These are phyloP conservation scores for Sylvietta virens DNA, from an alignment of 2,113 vertebrate species.

Conservation along the genomic window DNA sequence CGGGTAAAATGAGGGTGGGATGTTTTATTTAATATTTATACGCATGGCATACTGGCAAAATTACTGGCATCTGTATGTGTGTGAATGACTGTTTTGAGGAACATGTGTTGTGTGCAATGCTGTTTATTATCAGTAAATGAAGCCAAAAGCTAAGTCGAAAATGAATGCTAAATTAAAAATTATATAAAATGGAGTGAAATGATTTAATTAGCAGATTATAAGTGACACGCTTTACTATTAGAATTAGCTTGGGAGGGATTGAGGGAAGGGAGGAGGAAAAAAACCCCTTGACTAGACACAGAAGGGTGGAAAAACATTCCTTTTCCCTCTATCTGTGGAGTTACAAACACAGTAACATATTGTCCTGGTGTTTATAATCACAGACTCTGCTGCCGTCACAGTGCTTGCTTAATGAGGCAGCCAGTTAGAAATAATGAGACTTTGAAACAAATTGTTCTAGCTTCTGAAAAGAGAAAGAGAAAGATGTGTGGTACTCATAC, in stretches of 20 bases:
- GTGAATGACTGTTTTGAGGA: constrained; percentile 71
- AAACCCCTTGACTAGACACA: constrained; percentile 8
- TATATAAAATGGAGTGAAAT: constrained; percentile 79
- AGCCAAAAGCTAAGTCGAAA: constrained; percentile 82
- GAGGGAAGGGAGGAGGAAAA: not conserved
- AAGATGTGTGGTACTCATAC: not conserved
- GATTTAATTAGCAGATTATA: constrained; percentile 81
- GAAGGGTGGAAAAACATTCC: constrained; percentile 50
- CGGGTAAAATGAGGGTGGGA: constrained; percentile 68
- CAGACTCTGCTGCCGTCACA: constrained; percentile 52
- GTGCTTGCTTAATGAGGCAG: constrained; percentile 65
- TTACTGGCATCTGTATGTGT: constrained; percentile 74
- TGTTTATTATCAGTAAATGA: constrained; percentile 83
- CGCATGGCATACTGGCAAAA: constrained; percentile 69
- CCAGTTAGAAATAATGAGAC: constrained; percentile 62
- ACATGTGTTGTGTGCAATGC: constrained; percentile 77
- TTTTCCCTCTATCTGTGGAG: constrained; percentile 47
- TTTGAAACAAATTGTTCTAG: constrained; percentile 64
- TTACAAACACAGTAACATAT: constrained; percentile 54
- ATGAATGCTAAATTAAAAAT: constrained; percentile 85
- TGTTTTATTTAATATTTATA: constrained; percentile 69
- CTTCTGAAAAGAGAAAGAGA: constrained; percentile 35
- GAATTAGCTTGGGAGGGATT: constrained; percentile 59
- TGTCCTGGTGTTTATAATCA: constrained; percentile 68
- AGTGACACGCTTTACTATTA: constrained; percentile 65